phyloP scores from a whole-genome alignment of 1,140 invertebrate genomes.

The Nebria ingens region DNA sequence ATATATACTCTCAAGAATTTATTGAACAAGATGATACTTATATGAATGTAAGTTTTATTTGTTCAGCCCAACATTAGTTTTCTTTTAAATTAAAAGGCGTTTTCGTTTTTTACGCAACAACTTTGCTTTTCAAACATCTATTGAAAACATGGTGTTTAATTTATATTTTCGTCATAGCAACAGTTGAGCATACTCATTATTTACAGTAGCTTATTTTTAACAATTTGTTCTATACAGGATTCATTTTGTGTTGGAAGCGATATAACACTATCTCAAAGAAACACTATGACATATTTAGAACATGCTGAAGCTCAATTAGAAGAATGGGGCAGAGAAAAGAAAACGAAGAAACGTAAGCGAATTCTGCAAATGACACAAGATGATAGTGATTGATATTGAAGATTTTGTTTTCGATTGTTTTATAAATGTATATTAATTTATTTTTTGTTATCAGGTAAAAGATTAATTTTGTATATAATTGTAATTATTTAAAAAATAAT shows the following conservation, averaged over 20 bases:
- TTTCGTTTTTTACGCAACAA: too few species aligned
- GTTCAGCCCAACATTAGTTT: neutral
- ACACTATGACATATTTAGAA: constrained; percentile 24
- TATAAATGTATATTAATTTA: too few species aligned
- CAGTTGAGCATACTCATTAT: neutral
- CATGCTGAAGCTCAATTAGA: constrained; percentile 25
- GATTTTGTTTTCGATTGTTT: too few species aligned
- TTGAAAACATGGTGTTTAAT: too few species aligned
- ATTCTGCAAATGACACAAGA: neutral
- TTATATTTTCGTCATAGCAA: too few species aligned
- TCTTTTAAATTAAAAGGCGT: too few species aligned
- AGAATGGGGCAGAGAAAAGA: constrained; percentile 17
- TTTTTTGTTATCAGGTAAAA: too few species aligned
- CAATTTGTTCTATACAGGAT: constrained; percentile 25
- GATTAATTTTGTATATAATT: too few species aligned
- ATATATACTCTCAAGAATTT: constrained; percentile 25
- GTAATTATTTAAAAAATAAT: too few species aligned
- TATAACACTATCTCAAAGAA: constrained; percentile 12
- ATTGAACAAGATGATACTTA: constrained; percentile 21
- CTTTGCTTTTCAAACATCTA: too few species aligned
- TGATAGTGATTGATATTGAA: neutral
- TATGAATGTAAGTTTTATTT: constrained; percentile 22
- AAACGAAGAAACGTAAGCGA: constrained; percentile 11
- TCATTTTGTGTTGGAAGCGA: constrained; percentile 27
- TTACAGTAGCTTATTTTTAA: neutral